These are phyloP conservation scores for Carassius carassius DNA, from an alignment of 2,113 vertebrate species.

Conservation along the genomic window DNA sequence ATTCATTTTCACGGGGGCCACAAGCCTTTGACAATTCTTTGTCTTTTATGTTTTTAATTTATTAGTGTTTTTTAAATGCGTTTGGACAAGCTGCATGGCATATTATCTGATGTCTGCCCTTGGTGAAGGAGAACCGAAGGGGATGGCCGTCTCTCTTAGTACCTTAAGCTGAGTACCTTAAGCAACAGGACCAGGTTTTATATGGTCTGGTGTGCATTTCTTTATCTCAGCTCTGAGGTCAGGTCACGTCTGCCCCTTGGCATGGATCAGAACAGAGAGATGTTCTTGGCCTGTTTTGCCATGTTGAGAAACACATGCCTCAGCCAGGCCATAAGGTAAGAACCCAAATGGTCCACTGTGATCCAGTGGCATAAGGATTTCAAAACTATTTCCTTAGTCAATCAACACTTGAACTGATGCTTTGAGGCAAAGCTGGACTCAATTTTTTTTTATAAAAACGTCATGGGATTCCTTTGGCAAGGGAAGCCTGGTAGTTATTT, in stretches of 20 bases:
- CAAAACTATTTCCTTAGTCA: constrained; percentile 5
- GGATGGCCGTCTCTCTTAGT: background rate
- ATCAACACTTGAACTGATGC: constrained; percentile 62
- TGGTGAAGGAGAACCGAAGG: constrained; percentile 3
- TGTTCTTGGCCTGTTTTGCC: constrained; percentile 24
- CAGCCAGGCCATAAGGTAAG: constrained; percentile 43
- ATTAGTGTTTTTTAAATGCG: constrained; percentile 27
- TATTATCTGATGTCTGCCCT: background rate
- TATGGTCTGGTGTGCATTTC: constrained; percentile 56
- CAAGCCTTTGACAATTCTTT: constrained; percentile 25
- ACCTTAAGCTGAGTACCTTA: constrained; percentile 62
- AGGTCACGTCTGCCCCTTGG: constrained; percentile 2
- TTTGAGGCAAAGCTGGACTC: constrained; percentile 45
- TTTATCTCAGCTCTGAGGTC: constrained; percentile 14
- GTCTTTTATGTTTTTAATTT: constrained; percentile 33
- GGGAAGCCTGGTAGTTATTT: constrained; percentile 33
- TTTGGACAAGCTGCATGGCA: background rate
- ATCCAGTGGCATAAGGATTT: constrained; percentile 21
- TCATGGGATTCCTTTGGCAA: constrained; percentile 30
- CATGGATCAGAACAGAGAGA: background rate
- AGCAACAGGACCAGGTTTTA: constrained; percentile 57
- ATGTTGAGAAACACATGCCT: constrained; percentile 24
- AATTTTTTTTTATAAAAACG: background rate
- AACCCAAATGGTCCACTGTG: constrained; percentile 4
- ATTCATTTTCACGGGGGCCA: constrained; percentile 2